phyloP scores from a whole-genome alignment of 2,888 invertebrate genomes.

The Phortica okadai region DNA sequence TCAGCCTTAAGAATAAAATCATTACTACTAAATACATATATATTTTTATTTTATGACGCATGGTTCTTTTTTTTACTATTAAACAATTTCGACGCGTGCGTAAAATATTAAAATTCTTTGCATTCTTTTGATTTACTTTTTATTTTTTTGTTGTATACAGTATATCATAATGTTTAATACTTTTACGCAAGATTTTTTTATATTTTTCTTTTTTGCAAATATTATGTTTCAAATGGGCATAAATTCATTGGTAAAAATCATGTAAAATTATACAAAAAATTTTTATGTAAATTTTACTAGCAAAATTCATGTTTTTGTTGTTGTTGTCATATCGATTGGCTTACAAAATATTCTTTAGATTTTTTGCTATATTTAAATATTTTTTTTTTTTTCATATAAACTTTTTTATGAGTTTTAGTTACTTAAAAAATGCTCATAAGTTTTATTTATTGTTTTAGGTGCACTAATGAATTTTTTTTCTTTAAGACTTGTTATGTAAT shows the following conservation, averaged over 20 bases:
- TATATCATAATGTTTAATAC: neutral
- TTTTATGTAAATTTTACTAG: conserved; percentile 67
- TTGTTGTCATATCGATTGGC: neutral
- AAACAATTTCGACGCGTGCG: neutral
- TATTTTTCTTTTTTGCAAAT: neutral
- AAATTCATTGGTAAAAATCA: conserved; percentile 3
- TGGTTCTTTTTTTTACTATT: neutral
- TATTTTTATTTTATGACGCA: neutral
- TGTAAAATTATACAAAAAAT: conserved; percentile 25
- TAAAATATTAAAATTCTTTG: neutral
- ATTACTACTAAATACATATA: neutral
- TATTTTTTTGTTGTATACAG: neutral
- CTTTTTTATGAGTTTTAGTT: conserved; percentile 10
- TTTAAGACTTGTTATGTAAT: conserved; percentile 2
- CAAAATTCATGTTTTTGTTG: conserved; percentile 47
- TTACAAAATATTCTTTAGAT: conserved; percentile 2
- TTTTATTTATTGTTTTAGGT: conserved; percentile 41
- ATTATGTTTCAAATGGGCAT: neutral
- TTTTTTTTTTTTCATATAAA: neutral
- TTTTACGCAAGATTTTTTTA: neutral
- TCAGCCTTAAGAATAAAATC: conserved; percentile 12
- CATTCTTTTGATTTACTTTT: neutral
- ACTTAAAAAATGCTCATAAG: conserved; percentile 37
- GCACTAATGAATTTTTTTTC: conserved; percentile 25
- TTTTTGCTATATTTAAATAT: neutral